Conservation (phyloP, 2,113 vertebrate genomes). For the Meriones unguiculatus region DNA sequence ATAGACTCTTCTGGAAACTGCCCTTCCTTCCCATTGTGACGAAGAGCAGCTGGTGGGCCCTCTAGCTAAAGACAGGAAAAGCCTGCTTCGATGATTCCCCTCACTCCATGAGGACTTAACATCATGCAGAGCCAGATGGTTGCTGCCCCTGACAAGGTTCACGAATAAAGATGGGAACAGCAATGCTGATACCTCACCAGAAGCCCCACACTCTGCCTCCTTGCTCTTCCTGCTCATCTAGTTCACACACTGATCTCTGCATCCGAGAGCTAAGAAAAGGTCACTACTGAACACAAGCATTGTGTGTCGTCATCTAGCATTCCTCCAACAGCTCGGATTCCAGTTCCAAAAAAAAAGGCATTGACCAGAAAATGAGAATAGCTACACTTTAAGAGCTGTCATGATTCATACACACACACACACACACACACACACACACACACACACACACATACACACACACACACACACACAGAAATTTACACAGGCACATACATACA, state of each 20-base stretch:
- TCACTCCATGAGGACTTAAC: neutral
- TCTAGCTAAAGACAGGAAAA: constrained; percentile 56
- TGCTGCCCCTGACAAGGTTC: neutral
- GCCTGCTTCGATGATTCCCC: neutral
- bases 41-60: constrained; percentile 44
- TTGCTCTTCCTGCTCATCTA: neutral
- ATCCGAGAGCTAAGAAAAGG: neutral
- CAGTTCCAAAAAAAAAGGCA: neutral
- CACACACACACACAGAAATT: neutral
- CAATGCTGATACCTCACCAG: neutral
- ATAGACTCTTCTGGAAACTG: constrained; percentile 40
- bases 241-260: neutral
- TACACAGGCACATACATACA: neutral
- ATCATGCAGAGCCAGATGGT: neutral
- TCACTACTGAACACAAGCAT: neutral
- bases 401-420: neutral
- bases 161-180: neutral
- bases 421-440: neutral
- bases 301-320: neutral
- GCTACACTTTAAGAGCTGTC: neutral
- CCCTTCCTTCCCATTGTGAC: constrained; percentile 16
- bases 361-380: neutral
- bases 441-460: neutral
- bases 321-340: neutral
- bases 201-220: neutral